Evolutionary conservation across 2,113 vertebrate genomes (phyloP).

Genomic region (Seriola rivoliana): DNA sequence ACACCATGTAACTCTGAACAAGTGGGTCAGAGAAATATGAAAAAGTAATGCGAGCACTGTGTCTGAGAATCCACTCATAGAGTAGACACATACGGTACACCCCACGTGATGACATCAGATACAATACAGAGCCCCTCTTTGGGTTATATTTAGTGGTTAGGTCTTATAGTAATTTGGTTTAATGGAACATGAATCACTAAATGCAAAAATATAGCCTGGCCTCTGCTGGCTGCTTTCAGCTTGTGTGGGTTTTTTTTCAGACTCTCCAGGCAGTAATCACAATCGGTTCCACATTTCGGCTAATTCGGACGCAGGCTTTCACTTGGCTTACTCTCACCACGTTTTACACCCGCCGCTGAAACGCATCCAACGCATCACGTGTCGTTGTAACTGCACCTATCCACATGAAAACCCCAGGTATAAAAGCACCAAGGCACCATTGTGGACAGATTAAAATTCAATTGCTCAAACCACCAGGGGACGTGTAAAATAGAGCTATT

Average conservation of each 20-base stretch:
- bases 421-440: background rate
- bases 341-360: constrained; percentile 20
- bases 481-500: background rate
- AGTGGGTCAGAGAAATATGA: constrained; percentile 83
- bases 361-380: background rate
- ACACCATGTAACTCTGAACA: constrained; percentile 71
- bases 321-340: background rate
- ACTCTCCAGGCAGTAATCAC: constrained; percentile 24
- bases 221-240: constrained; percentile 11
- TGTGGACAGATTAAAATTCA: background rate
- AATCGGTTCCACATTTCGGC: constrained; percentile 8
- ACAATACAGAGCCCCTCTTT: constrained; percentile 9
- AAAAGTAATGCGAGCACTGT: constrained; percentile 72
- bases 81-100: background rate
- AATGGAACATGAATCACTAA: constrained; percentile 43
- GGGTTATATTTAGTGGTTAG: constrained; percentile 52
- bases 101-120: constrained; percentile 22
- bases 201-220: constrained; percentile 38
- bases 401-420: constrained; percentile 11
- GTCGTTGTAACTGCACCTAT: background rate
- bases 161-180: constrained; percentile 45
- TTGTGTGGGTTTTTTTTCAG: constrained; percentile 25
- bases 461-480: background rate
- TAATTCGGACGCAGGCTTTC: constrained; percentile 10
- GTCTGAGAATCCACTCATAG: constrained; percentile 32